Conservation (phyloP, 2,888 invertebrate species). For the Epinotia nisella region DNA sequence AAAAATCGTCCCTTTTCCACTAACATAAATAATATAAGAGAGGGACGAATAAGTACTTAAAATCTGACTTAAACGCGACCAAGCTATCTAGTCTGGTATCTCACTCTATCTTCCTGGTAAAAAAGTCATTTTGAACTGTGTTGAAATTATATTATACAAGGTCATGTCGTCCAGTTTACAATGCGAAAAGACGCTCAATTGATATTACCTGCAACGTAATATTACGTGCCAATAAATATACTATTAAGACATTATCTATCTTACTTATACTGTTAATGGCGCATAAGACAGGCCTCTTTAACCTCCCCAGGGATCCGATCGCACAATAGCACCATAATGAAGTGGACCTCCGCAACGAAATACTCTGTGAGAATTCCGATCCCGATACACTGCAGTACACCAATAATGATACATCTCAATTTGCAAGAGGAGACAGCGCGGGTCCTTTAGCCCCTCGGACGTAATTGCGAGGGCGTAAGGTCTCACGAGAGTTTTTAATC, state of each 20-base stretch:
- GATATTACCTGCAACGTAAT: neutral
- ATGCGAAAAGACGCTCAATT: neutral
- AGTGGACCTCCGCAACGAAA: conserved; percentile 26
- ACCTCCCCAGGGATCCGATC: conserved; percentile 25
- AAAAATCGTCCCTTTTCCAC: no score
- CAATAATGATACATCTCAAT: conserved; percentile 62
- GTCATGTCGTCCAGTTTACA: neutral
- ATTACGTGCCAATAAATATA: conserved; percentile 2
- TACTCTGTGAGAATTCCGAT: conserved; percentile 36
- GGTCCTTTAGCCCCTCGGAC: conserved; percentile 55
- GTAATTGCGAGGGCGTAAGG: conserved; percentile 68
- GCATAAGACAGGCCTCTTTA: conserved; percentile 29
- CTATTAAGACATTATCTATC: conserved; percentile 30
- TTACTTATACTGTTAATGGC: conserved; percentile 28
- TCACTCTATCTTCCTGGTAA: no score
- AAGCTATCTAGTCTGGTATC: no score
- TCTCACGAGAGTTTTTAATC: conserved; percentile 80
- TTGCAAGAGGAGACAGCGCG: conserved; percentile 55
- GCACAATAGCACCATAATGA: conserved; percentile 32
- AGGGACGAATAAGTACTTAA: no score
- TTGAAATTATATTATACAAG: neutral
- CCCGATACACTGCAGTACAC: conserved; percentile 41
- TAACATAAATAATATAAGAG: no score
- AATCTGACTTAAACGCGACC: no score
- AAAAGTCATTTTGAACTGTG: neutral